A percentile compares a stretch with the other conserved stretches of the same genome.
Conservation (phyloP, 2,113 vertebrate genomes). For the Isurus oxyrinchus region DNA sequence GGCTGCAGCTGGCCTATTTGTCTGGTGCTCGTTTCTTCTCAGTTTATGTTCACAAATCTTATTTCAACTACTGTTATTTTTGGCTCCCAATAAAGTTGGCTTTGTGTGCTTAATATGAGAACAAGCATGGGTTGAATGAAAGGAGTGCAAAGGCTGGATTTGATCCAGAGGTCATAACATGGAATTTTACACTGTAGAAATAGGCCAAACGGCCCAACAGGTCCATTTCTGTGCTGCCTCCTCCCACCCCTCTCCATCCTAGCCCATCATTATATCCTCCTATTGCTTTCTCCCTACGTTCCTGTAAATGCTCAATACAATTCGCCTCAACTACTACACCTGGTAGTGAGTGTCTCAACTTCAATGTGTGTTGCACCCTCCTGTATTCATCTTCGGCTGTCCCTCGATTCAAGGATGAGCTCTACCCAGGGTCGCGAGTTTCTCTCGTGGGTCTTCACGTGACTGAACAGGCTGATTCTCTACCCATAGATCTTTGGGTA, state of each 20-base stretch:
- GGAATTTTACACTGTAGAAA: background rate
- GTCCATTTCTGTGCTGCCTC: background rate
- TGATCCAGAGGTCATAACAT: background rate
- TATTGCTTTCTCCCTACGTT: background rate
- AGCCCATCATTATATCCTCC: background rate
- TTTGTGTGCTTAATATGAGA: constrained; percentile 16
- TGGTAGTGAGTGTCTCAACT: background rate
- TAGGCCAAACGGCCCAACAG: background rate
- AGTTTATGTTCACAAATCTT: background rate
- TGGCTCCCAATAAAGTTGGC: constrained; percentile 16
- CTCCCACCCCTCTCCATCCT: background rate
- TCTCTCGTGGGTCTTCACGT: too few species aligned
- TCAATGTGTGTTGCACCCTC: background rate
- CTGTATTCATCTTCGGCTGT: background rate
- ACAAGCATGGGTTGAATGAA: constrained; percentile 15
- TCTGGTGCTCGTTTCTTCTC: background rate
- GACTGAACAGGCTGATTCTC: background rate
- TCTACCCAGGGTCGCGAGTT: too few species aligned
- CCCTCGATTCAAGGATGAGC: too few species aligned
- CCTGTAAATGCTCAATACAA: background rate
- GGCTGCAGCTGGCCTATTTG: background rate
- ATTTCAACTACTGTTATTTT: constrained; percentile 21
- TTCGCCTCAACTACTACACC: background rate
- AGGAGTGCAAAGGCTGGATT: background rate
- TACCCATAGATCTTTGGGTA: background rate